Evolutionary conservation across 2,797 vertebrate genomes (phyloP).

Genomic region (Molossus alvarezi): DNA sequence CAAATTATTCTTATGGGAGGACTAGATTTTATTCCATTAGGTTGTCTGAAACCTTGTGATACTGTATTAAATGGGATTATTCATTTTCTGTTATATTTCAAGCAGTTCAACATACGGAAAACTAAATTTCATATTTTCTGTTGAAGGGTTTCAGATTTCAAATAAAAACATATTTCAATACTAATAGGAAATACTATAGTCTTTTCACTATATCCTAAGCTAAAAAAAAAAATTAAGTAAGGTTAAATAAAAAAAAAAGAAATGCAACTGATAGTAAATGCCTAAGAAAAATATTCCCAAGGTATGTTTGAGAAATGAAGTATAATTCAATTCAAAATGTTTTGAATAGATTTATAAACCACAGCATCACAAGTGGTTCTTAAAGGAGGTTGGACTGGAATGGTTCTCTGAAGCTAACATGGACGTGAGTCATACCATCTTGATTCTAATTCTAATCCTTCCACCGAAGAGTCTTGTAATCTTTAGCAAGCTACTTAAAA

Average conservation of each 20-base stretch:
- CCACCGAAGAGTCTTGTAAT: not conserved
- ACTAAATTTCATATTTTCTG: conserved; percentile 20
- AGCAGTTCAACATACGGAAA: not conserved
- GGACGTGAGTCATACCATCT: not conserved
- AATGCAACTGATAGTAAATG: not conserved
- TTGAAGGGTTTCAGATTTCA: conserved; percentile 23
- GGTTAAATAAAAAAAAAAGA: not conserved
- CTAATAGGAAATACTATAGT: not conserved
- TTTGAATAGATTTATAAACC: conserved; percentile 12
- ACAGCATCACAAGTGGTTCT: not conserved
- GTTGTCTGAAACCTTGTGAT: not conserved
- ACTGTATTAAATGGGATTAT: not conserved
- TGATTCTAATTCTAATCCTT: not conserved
- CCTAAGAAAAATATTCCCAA: not conserved
- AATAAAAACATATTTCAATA: conserved; percentile 32
- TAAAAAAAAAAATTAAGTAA: conserved; percentile 41
- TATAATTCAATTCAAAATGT: conserved; percentile 46
- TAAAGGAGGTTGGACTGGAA: not conserved
- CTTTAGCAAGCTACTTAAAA: not conserved
- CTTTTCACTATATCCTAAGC: not conserved
- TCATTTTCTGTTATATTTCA: conserved; percentile 8
- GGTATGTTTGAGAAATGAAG: not conserved
- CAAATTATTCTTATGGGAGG: not conserved
- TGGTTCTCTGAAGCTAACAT: not conserved
- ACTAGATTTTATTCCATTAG: not conserved